Evolutionary conservation across 2,888 invertebrate genomes (phyloP), one percentile per base, ranked within the genome.

Genomic region (Thecophora atra): DNA sequence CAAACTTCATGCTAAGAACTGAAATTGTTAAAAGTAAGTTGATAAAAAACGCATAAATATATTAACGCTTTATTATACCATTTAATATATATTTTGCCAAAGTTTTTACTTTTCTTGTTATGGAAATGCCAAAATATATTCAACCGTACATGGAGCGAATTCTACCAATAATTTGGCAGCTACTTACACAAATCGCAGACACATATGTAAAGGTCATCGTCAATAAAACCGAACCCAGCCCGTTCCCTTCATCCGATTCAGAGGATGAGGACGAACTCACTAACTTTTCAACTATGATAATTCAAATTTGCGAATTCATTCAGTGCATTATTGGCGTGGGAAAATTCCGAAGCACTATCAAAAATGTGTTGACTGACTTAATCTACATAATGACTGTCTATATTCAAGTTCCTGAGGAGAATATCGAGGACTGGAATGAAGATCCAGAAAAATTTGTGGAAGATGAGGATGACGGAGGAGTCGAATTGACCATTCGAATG

Each of bases 321-420:
- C 88, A 89, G 74, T 89, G 88, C 63, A 86, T 92, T 63, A 88
- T 91, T 28, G 90, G 91, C 65, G 87, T 88, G 7, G 85, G 88
- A 62, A 90, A 88, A 77, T 89, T 90, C 75, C 87, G 89, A 11
- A 85, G 86, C 70, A 87, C 88, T 13, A 87, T 92, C 15, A 89
- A 89, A 78, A 89, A 89, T 78, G 89, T 90, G 0, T 81, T 91
- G 65, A 87, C 89, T 26, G 91, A 92, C 80, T 85, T 92, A 11
- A 87, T 92, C 72, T 92, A 91, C 79, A 91, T 91, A 74, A 87
- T 90, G 63, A 88, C 92, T 67, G 87, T 91, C 21, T 92, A 91
- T 78, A 91, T 91, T 88, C 91, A 92, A 87, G 90, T 92, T 71
- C 90, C 91, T 0, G 90, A 91, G 76, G 91, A 91, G 74, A 91